Evolutionary conservation across 1,140 invertebrate species (phyloP).

Genomic region (Grapholita molesta): DNA sequence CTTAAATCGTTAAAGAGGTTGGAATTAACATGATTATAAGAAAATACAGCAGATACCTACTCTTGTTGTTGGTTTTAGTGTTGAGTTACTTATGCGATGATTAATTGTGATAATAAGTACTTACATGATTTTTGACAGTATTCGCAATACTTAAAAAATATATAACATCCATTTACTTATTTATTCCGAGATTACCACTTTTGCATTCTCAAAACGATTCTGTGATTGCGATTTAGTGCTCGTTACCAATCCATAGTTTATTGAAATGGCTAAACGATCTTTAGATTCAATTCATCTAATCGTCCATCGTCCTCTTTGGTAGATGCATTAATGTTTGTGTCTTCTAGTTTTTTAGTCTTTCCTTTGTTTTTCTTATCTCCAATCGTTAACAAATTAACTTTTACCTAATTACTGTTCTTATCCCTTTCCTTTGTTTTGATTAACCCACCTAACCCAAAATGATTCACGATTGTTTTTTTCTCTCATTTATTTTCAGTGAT

Average conservation of each 20-base stretch:
- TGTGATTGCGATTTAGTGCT: not conserved
- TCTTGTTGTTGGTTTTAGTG: no score
- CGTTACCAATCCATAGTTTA: not conserved
- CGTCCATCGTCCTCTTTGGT: not conserved
- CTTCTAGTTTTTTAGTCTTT: not conserved
- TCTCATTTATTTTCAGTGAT: slow-evolving; percentile 76
- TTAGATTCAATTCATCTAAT: not conserved
- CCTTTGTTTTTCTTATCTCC: not conserved
- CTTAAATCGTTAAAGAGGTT: no score
- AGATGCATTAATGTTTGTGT: not conserved
- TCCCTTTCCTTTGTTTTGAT: slow-evolving; percentile 21
- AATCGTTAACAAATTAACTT: not conserved
- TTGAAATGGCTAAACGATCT: not conserved
- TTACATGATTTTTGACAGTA: no score
- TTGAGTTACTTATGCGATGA: no score
- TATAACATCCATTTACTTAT: no score
- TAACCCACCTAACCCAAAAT: slow-evolving; percentile 22
- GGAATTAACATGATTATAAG: no score
- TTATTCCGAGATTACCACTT: no score
- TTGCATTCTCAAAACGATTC: not conserved
- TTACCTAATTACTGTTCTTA: not conserved
- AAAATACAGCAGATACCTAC: no score
- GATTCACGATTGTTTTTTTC: slow-evolving; percentile 56
- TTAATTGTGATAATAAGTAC: no score
- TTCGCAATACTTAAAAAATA: no score